A percentile compares a stretch with the other conserved stretches of the same genome.
Evolutionary conservation across 2,113 vertebrate species (phyloP).

Genomic region (Pundamilia nyererei): DNA sequence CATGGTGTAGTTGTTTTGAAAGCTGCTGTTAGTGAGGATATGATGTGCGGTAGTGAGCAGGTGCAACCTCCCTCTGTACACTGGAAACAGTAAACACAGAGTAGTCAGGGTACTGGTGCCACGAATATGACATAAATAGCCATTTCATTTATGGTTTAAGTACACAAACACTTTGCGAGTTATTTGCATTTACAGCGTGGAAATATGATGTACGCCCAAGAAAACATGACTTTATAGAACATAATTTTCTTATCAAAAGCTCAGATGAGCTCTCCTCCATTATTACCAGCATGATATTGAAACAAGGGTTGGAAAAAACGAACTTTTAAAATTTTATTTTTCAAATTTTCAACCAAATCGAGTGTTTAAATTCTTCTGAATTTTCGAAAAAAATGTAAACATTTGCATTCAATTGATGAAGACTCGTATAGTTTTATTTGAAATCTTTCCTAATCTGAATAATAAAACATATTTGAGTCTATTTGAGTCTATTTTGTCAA

Average conservation of each 20-base stretch:
- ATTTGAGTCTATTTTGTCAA: not conserved
- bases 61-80: not conserved
- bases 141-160: not conserved
- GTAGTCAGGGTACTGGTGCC: not conserved
- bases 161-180: not conserved
- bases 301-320: not conserved
- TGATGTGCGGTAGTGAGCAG: not conserved
- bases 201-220: not conserved
- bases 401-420: not conserved
- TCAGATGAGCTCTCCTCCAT: not conserved
- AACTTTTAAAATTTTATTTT: not conserved
- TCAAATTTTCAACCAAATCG: not conserved
- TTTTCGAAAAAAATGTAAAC: not conserved
- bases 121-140: not conserved
- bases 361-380: not conserved
- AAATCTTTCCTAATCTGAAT: not conserved
- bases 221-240: not conserved
- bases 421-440: not conserved
- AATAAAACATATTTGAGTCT: not conserved
- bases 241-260: not conserved
- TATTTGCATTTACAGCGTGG: not conserved
- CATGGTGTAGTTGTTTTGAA: constrained; percentile 9
- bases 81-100: constrained; percentile 42
- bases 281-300: not conserved
- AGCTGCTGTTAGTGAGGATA: not conserved